Base-by-base conservation (phyloP, 1,140 invertebrate species). In the Drosophila tsacasi region DNA sequence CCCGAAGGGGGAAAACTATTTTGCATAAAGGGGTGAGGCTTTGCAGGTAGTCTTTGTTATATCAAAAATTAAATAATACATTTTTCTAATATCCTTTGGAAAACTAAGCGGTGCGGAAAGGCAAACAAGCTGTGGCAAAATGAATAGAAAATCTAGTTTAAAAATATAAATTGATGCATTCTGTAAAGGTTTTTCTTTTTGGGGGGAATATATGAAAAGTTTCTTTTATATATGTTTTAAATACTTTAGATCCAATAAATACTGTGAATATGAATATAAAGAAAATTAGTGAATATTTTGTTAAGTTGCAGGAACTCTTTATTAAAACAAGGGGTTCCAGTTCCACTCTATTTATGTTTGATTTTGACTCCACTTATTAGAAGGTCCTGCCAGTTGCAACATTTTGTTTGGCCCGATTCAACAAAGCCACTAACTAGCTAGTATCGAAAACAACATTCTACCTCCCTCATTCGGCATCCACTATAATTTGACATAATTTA, bases 401-500 rank as follows among this genome's bases (percentile, higher is more conserved):
- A 54, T 42, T 49, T 64, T 50, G 46, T 50, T 65, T 39, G 35
- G 17, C 5, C 25, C 10, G 23, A 25, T 12, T 17, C 13, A 71
- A 72, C 68, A 58, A 59, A 72, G 67, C 69, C 67, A 72, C 69
- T 73, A 73, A 73, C 69, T 73, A 73, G 69, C 44, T 42, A 47
- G 42, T 50, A 73, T 72, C 46, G 67, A 73, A 60, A 72, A 39
- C 67, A 71, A 57, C 32, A 5, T 35, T 21, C 21, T n/a, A n/a
- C n/a, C n/a, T n/a, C 27, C 42, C 44, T 15, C 30, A 15, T 21
- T 55, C 8, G 32, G 32, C 30, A 23, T 23, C 57, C 37, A 40
- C 54, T 37, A 79, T 76, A 77, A 83, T 83, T 83, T 77, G 67
- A 61, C 61, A 83, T 83, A 83, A 86, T 87, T 86, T 89, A 86